phyloP scores from a whole-genome alignment of 2,113 vertebrate genomes.

The Gallinago jamesoni region DNA sequence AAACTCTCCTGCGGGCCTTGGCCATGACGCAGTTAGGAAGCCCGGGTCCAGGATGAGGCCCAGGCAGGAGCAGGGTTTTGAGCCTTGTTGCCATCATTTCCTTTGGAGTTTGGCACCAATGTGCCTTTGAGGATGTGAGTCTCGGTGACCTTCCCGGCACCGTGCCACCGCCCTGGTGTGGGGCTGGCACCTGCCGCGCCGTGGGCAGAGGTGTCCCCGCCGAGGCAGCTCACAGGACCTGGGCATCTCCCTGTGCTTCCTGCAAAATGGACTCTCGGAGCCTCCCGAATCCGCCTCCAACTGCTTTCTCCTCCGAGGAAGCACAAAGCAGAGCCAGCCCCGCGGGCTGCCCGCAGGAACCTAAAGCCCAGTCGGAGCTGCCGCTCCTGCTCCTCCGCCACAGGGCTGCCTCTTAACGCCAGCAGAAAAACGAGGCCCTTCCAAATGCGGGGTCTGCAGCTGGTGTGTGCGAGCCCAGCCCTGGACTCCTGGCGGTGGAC shows the following conservation, averaged over 20 bases:
- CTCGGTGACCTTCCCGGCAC: not conserved
- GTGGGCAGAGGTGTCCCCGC: fast-evolving
- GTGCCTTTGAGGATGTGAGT: not conserved
- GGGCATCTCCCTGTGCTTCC: not conserved
- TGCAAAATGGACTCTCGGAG: constrained; percentile 21
- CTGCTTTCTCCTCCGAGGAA: not conserved
- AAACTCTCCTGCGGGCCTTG: not conserved
- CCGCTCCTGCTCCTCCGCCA: not conserved
- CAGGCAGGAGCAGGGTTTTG: not conserved
- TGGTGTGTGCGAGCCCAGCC: not conserved
- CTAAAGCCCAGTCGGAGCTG: not conserved
- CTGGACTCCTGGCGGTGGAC: not conserved
- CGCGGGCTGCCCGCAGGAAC: not conserved
- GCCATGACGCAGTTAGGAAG: not conserved
- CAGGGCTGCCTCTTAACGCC: not conserved
- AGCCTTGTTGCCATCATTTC: not conserved
- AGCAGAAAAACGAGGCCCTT: not conserved
- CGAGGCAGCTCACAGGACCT: not conserved
- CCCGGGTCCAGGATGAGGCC: not conserved
- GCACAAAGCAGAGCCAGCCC: not conserved
- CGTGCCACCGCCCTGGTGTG: not conserved
- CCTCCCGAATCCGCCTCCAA: fast-evolving
- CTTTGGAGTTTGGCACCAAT: not conserved
- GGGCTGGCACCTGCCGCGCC: fast-evolving
- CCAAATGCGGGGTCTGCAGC: not conserved